A percentile compares a stretch with the other conserved stretches of the same genome.
Evolutionary conservation across 1,140 invertebrate genomes (phyloP).

Genomic region (Acromyrmex heyeri): DNA sequence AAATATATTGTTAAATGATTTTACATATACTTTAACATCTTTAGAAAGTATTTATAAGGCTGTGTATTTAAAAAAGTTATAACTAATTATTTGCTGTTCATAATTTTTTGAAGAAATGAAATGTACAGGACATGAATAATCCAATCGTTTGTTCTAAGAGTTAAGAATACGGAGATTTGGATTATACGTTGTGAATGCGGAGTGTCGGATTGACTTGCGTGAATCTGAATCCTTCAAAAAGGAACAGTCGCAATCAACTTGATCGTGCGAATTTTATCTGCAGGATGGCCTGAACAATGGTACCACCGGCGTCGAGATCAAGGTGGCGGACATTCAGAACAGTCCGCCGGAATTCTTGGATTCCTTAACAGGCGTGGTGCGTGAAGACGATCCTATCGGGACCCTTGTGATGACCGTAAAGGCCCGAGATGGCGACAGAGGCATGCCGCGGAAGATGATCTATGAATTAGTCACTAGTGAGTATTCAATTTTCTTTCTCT

Average conservation of each 20-base stretch:
- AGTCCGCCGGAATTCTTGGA: slow-evolving; percentile 94
- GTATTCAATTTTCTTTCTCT: slow-evolving; percentile 73
- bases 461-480: slow-evolving; percentile 94
- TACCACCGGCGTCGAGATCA: slow-evolving; percentile 91
- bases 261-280: slow-evolving; percentile 67
- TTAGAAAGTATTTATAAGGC: no score
- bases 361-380: slow-evolving; percentile 92
- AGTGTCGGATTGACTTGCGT: no score
- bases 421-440: slow-evolving; percentile 94
- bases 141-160: no score
- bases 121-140: no score
- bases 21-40: no score
- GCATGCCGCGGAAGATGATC: slow-evolving; percentile 91
- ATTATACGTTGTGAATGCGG: not conserved
- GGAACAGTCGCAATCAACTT: no score
- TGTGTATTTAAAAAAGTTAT: no score
- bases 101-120: no score
- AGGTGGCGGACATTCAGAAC: slow-evolving; percentile 94
- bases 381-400: slow-evolving; percentile 95
- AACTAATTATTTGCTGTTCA: no score
- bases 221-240: no score
- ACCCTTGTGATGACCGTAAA: slow-evolving; percentile 92
- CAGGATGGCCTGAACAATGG: slow-evolving; percentile 93
- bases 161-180: no score
- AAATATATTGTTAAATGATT: no score